Evolutionary conservation across 1,140 invertebrate species (phyloP), one percentile per base, ranked within the genome.

Genomic region (Drosophila kohkoa): DNA sequence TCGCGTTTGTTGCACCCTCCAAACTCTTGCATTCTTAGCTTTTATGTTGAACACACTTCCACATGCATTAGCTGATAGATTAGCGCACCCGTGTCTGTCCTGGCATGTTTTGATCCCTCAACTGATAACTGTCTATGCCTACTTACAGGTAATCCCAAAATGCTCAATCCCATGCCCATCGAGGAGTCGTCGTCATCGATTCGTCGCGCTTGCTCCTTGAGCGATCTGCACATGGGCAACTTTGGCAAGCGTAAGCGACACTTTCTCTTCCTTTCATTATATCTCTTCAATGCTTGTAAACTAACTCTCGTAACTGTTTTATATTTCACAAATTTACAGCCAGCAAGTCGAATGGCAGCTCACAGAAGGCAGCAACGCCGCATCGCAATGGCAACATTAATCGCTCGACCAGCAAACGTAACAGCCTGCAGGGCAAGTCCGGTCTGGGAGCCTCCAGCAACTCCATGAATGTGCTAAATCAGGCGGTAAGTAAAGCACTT

Each of bases 401-500:
- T 6, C 82, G 91, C 13, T 92, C 90, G 0, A 82, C 85, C 32
- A 92, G 76, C 63, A 92, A 92, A 58, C 73, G 91, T 8, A 92
- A 92, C 59, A 92, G 91, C 57, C 65, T 92, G 46, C 91, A 92
- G 72, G 80, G 79, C 20, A 92, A 92, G 58, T 67, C 90, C 1
- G 79, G 73, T 1, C 69, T 92, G 41, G 90, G 92, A 30, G 96
- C 95, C 6, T 94, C 96, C 77, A 97, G 96, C 85, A 96, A 95
- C 66, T 97, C 96, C 59, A 96, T 96, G 68, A 96, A 96, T n/a
- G 95, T 97, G 7, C 92, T 97, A 20, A 96, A 96, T 93, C 96
- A 96, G 91, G 95, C 95, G 13, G 90, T 92, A 72, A 80, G 83
- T 81, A 30, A 3, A 38, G 1, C 2, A 30, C 10, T 32, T 16